Percentiles rank a stretch among this genome's conserved stretches.
Conservation (phyloP, 1,140 invertebrate species). For the Elysia chlorotica region DNA sequence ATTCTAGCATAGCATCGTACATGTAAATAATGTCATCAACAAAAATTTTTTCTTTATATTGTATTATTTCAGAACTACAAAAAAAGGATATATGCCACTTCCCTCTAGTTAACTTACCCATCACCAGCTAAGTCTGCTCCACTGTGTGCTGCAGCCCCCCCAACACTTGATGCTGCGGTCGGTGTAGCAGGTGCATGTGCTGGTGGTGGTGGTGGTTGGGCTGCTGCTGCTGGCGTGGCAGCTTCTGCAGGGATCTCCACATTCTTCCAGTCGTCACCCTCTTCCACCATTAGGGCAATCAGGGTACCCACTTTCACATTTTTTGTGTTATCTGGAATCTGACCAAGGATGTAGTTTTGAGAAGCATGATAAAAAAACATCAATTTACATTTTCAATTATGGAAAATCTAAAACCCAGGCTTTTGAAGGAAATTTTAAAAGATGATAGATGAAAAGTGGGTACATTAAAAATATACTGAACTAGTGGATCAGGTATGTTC, state of each 20-base stretch:
- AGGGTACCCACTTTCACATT: constrained; percentile 84
- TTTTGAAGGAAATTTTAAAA: background rate
- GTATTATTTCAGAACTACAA: too few relatives aligned
- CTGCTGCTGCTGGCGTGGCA: constrained; percentile 42
- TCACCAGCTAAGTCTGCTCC: too few relatives aligned
- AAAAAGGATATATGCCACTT: too few relatives aligned
- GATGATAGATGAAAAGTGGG: background rate
- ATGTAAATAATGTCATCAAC: too few relatives aligned
- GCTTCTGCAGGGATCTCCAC: constrained; percentile 60
- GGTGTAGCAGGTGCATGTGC: constrained; percentile 20
- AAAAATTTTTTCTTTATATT: too few relatives aligned
- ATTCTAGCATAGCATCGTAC: too few relatives aligned
- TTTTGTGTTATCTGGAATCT: constrained; percentile 74
- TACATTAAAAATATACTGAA: too few relatives aligned
- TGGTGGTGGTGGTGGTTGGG: constrained; percentile 13
- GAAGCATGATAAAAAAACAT: too few relatives aligned
- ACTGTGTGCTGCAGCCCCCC: background rate
- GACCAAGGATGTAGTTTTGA: background rate
- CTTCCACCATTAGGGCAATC: constrained; percentile 86
- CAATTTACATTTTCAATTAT: background rate
- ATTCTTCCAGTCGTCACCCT: constrained; percentile 76
- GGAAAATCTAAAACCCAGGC: background rate
- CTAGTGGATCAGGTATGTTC: too few relatives aligned
- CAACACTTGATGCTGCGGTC: constrained; percentile 3
- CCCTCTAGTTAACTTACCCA: too few relatives aligned